A percentile compares a stretch with the other conserved stretches of the same genome.
phyloP scores from a whole-genome alignment of 30 jellyfish, hydroid and myxozoan genomes.

The Turritopsis dohrnii region DNA sequence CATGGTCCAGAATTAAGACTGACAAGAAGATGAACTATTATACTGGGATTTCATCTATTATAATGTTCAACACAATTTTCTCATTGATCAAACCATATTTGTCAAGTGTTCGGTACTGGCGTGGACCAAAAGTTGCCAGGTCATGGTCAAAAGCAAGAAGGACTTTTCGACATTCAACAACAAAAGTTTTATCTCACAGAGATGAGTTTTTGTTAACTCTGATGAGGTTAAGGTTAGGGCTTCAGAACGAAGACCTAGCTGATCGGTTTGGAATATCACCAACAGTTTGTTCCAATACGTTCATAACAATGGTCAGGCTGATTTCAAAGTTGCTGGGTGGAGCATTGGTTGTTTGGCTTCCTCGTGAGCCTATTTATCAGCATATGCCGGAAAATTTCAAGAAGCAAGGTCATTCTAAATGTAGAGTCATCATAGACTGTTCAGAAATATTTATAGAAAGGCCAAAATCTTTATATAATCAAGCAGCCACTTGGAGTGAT shows the following conservation, averaged over 20 bases:
- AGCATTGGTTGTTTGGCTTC: slow-evolving; percentile 46
- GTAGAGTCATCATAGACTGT: slow-evolving; percentile 52
- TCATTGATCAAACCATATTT: slow-evolving; percentile 30
- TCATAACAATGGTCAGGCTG: slow-evolving; percentile 31
- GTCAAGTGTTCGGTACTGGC: slow-evolving; percentile 12
- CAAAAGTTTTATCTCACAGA: slow-evolving; percentile 8
- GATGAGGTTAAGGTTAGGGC: slow-evolving; percentile 45
- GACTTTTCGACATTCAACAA: not conserved
- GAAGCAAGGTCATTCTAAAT: slow-evolving; percentile 25
- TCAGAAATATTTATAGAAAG: too few species aligned
- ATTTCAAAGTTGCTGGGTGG: slow-evolving; percentile 24
- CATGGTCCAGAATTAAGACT: slow-evolving; percentile 16
- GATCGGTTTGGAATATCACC: slow-evolving; percentile 42
- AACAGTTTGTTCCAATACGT: slow-evolving; percentile 33
- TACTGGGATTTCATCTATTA: slow-evolving; percentile 30
- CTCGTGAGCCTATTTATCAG: slow-evolving; percentile 18
- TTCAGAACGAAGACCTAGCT: slow-evolving; percentile 49
- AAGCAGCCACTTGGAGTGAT: slow-evolving; percentile 70
- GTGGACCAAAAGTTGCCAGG: slow-evolving; percentile 32
- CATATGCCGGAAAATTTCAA: slow-evolving; percentile 30
- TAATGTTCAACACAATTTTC: slow-evolving; percentile 24
- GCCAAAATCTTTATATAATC: slow-evolving; percentile 44
- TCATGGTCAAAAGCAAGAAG: slow-evolving; percentile 32
- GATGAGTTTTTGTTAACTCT: slow-evolving; percentile 34
- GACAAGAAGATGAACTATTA: slow-evolving; percentile 32